Conservation (phyloP, 2,888 invertebrate genomes). For the Parnassius glacialis region DNA sequence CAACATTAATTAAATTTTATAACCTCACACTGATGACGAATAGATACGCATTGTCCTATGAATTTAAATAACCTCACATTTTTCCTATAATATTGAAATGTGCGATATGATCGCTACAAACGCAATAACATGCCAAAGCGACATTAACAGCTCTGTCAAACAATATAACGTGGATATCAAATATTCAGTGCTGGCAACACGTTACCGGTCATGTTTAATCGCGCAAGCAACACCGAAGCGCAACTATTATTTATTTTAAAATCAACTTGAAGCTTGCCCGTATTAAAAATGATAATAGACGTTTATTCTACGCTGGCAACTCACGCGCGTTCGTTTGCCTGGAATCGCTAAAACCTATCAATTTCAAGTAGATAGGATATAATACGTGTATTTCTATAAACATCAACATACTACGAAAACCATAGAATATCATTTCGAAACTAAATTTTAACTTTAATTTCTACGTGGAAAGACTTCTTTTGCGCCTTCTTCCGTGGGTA, state of each 20-base stretch:
- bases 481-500: no score
- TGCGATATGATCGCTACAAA: constrained; percentile 48
- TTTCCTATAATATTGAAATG: constrained; percentile 53
- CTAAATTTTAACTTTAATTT: no score
- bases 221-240: constrained; percentile 58
- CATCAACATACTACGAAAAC: no score
- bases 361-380: not conserved
- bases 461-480: no score
- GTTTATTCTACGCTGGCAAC: constrained; percentile 15
- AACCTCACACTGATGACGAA: constrained; percentile 36
- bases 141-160: constrained; percentile 77
- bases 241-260: constrained; percentile 31
- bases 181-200: constrained; percentile 65
- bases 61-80: constrained; percentile 52
- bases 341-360: constrained; percentile 10
- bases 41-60: constrained; percentile 41
- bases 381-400: constrained; percentile 13
- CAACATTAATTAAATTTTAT: constrained; percentile 33
- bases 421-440: no score
- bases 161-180: constrained; percentile 65
- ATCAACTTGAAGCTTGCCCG: constrained; percentile 25
- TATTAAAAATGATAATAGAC: constrained; percentile 24
- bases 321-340: constrained; percentile 6
- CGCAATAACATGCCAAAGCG: constrained; percentile 72
- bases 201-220: constrained; percentile 56